phyloP scores from a whole-genome alignment of 2,888 invertebrate genomes.

The Stramonita haemastoma region DNA sequence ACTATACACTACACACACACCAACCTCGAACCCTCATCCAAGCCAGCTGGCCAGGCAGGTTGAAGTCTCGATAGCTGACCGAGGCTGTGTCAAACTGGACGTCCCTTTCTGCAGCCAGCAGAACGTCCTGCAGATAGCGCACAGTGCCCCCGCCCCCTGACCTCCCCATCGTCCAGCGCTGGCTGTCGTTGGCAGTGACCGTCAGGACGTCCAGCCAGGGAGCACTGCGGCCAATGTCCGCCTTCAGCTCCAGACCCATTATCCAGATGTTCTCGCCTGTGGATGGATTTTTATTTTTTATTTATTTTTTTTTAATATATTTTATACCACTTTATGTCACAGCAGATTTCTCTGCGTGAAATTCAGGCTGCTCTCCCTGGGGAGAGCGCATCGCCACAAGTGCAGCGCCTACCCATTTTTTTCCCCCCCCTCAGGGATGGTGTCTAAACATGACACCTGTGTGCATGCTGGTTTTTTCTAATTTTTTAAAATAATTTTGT shows the following conservation, averaged over 20 bases:
- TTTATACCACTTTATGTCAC: neutral
- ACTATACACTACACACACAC: neutral
- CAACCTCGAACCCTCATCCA: slow-evolving; percentile 25
- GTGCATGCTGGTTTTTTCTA: neutral
- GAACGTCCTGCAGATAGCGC: neutral
- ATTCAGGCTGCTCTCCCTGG: neutral
- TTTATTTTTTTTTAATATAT: neutral
- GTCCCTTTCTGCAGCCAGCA: neutral
- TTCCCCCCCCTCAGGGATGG: no score
- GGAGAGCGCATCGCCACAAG: no score
- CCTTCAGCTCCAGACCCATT: slow-evolving; percentile 1
- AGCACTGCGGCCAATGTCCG: neutral
- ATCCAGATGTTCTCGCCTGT: slow-evolving; percentile 24
- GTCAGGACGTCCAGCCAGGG: slow-evolving; percentile 28
- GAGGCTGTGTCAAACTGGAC: neutral
- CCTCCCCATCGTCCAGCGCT: neutral
- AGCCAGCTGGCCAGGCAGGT: slow-evolving; percentile 33
- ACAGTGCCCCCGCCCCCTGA: neutral
- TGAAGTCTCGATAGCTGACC: slow-evolving; percentile 16
- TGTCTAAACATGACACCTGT: no score
- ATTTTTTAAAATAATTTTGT: no score
- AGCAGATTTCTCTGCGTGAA: neutral
- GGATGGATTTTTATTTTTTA: neutral
- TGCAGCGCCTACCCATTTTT: no score
- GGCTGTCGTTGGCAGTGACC: neutral